Evolutionary conservation across 2,888 invertebrate species (phyloP).

Genomic region (Empis livida): DNA sequence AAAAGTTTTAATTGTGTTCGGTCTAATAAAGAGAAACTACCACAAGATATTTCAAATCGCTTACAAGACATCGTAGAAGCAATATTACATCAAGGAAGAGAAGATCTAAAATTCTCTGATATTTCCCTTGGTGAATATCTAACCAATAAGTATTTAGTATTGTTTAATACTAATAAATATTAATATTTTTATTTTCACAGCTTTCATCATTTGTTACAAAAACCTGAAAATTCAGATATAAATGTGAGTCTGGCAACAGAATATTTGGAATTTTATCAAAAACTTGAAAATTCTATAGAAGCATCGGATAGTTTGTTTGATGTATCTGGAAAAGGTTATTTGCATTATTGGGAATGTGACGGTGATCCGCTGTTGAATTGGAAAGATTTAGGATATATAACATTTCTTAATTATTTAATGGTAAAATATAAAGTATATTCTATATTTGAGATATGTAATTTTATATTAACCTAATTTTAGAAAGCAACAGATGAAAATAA

Average conservation of each 20-base stretch:
- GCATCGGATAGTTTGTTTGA: conserved; percentile 51
- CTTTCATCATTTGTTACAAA: conserved; percentile 18
- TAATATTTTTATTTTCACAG: conserved; percentile 2
- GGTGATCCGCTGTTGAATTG: conserved; percentile 60
- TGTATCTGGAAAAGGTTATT: conserved; percentile 49
- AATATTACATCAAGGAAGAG: conserved; percentile 26
- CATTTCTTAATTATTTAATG: conserved; percentile 53
- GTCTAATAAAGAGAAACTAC: conserved; percentile 31
- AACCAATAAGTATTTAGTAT: conserved; percentile 17
- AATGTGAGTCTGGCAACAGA: conserved; percentile 34
- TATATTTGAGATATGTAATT: too few relatives aligned
- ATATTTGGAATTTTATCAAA: conserved; percentile 48
- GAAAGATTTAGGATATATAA: conserved; percentile 58
- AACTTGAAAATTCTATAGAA: conserved; percentile 37
- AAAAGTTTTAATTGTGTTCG: conserved; percentile 25
- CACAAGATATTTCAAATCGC: conserved; percentile 23
- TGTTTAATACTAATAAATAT: neutral
- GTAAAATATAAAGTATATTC: conserved; percentile 32
- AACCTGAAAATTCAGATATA: conserved; percentile 25
- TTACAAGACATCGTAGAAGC: conserved; percentile 31
- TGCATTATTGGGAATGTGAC: conserved; percentile 52
- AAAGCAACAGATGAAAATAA: conserved; percentile 14
- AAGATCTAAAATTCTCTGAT: conserved; percentile 24
- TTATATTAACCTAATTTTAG: too few relatives aligned
- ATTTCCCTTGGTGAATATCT: conserved; percentile 29